phyloP scores from a whole-genome alignment of 1,140 invertebrate species.

The Solenopsis fugax region DNA sequence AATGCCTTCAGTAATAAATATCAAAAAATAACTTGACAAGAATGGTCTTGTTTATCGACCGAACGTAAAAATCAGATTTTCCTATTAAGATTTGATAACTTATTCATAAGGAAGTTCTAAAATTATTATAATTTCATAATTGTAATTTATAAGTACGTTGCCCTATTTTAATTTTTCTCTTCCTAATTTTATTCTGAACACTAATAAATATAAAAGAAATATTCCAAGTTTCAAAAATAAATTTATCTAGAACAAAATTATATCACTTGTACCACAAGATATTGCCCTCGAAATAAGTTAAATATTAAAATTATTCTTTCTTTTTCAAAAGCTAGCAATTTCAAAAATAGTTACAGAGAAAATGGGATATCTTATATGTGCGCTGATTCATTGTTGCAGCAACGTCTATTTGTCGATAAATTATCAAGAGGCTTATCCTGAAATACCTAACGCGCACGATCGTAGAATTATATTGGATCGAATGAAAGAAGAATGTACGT shows the following conservation, averaged over 20 bases:
- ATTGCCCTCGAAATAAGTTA: neutral
- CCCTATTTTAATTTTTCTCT: neutral
- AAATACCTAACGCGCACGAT: conserved; percentile 19
- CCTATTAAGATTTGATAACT: neutral
- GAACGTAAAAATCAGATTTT: neutral
- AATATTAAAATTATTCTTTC: neutral
- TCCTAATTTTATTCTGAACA: neutral
- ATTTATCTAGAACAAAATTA: neutral
- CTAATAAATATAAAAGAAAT: neutral
- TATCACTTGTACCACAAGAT: neutral
- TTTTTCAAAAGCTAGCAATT: neutral
- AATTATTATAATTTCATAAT: neutral
- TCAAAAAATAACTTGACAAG: neutral
- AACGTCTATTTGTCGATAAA: conserved; percentile 30
- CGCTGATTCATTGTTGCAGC: neutral
- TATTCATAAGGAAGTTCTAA: neutral
- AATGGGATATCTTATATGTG: neutral
- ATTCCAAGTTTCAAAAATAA: neutral
- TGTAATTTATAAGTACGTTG: neutral
- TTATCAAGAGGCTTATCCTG: conserved; percentile 31
- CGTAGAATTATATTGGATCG: conserved; percentile 33
- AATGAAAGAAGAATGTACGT: conserved; percentile 38
- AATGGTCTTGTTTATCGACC: neutral
- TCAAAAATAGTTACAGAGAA: neutral
- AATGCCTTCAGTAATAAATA: neutral